phyloP scores from a whole-genome alignment of 2,113 vertebrate genomes.

The Gallinago undulata region DNA sequence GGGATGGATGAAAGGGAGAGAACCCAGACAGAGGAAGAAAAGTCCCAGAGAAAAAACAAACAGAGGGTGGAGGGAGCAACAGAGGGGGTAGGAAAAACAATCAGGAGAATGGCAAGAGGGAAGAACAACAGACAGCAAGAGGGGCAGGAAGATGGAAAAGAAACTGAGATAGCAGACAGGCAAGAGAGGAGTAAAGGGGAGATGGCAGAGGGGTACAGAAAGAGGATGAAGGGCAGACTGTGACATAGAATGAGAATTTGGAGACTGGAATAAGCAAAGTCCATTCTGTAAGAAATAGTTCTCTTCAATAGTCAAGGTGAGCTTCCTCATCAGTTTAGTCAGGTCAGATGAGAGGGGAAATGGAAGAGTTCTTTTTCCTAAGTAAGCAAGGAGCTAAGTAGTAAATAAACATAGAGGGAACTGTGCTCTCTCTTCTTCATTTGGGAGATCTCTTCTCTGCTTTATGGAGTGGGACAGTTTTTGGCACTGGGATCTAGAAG shows the following conservation, averaged over 20 bases:
- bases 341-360: not conserved
- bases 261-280: not conserved
- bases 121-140: not conserved
- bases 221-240: not conserved
- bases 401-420: not conserved
- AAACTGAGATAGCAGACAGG: not conserved
- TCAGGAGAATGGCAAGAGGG: not conserved
- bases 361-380: not conserved
- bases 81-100: not conserved
- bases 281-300: not conserved
- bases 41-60: not conserved
- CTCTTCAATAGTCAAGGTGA: not conserved
- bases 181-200: not conserved
- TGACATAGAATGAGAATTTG: not conserved
- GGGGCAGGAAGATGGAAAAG: not conserved
- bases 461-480: not conserved
- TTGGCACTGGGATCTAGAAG: not conserved
- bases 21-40: not conserved
- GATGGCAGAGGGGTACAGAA: not conserved
- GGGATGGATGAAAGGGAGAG: not conserved
- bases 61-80: rapidly evolving
- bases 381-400: not conserved
- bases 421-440: not conserved
- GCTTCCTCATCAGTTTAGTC: not conserved
- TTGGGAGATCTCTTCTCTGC: not conserved